A percentile compares a stretch with the other conserved stretches of the same genome.
These are phyloP conservation scores for Gallinago stenura DNA, from an alignment of 2,797 vertebrate species.

Conservation along the genomic window DNA sequence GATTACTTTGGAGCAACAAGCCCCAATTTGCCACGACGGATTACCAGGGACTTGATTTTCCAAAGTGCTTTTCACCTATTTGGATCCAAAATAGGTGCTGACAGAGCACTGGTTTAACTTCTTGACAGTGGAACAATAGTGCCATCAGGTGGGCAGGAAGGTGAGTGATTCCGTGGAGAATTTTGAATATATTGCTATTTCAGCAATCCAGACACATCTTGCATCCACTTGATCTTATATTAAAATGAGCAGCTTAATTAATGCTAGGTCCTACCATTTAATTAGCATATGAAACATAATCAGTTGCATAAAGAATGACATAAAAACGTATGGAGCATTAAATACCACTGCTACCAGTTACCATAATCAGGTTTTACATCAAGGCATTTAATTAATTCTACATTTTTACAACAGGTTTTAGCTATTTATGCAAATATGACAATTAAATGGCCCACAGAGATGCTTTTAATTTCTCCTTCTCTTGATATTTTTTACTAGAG, in stretches of 20 bases:
- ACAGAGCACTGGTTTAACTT: background rate
- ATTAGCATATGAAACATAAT: background rate
- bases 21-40: background rate
- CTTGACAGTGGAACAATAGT: background rate
- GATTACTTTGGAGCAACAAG: background rate
- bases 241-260: background rate
- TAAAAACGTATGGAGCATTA: background rate
- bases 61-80: background rate
- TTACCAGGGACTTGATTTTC: background rate
- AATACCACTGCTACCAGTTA: background rate
- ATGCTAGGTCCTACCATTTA: background rate
- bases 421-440: background rate
- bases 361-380: background rate
- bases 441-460: background rate
- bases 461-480: background rate
- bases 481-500: background rate
- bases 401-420: background rate
- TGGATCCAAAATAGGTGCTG: background rate
- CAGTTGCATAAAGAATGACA: background rate
- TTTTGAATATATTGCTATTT: background rate
- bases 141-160: conserved; percentile 54
- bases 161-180: background rate
- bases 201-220: background rate
- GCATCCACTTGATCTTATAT: background rate
- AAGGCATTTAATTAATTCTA: background rate